Evolutionary conservation across 2,113 vertebrate species (phyloP).

Genomic region (Cephalopholis sonnerati): DNA sequence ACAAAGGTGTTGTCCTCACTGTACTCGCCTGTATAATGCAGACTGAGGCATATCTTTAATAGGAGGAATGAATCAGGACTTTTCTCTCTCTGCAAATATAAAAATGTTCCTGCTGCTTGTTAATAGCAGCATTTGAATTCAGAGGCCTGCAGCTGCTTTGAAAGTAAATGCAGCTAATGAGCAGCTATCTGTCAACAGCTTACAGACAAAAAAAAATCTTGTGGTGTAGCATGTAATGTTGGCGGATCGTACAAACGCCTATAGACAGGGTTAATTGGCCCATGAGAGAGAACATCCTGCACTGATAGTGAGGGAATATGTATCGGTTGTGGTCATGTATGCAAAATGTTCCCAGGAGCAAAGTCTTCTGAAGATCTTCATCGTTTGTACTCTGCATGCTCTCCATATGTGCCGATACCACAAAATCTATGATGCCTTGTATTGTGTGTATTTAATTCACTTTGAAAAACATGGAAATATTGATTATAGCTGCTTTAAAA

Average conservation of each 20-base stretch:
- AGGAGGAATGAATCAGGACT: background rate
- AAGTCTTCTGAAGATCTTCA: background rate
- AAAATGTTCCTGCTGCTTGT: slow-evolving; percentile 16
- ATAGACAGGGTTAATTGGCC: slow-evolving; percentile 53
- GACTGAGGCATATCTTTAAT: slow-evolving; percentile 1
- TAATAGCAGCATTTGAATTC: slow-evolving; percentile 51
- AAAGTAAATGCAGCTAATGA: slow-evolving; percentile 64
- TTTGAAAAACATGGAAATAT: background rate
- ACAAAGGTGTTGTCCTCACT: slow-evolving; percentile 10
- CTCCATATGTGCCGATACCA: background rate
- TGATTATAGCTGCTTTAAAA: background rate
- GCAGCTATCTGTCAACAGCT: slow-evolving; percentile 49
- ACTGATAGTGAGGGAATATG: slow-evolving; percentile 14
- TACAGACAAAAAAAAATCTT: slow-evolving; percentile 36
- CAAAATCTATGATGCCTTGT: background rate
- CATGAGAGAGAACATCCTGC: slow-evolving; percentile 38
- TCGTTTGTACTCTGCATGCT: background rate
- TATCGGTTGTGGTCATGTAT: slow-evolving; percentile 13
- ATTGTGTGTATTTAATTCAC: background rate
- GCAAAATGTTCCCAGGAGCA: background rate
- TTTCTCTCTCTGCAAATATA: background rate
- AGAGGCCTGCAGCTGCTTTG: slow-evolving; percentile 44
- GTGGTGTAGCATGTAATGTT: slow-evolving; percentile 38
- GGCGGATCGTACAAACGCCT: slow-evolving; percentile 36
- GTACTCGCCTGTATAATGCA: background rate